Base-by-base conservation (phyloP, 2,888 invertebrate species). In the Geotrupes spiniger region DNA sequence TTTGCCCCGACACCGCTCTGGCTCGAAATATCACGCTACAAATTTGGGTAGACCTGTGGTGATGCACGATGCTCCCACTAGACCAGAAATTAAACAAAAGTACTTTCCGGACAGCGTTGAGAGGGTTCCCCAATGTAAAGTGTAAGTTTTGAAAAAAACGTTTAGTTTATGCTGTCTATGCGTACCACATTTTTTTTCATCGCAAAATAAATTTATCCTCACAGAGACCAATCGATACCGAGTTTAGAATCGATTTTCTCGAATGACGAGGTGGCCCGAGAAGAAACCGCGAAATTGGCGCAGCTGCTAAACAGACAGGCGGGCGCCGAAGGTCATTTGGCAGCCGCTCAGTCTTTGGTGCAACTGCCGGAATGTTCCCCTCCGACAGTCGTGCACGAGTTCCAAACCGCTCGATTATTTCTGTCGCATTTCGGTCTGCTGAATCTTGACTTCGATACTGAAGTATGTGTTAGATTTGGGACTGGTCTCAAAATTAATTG, bases 351-450 rank as follows among this genome's bases (percentile, higher is more conserved):
- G 38, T 52, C 63, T 1, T 50, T 55, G n/a, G 48, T 76, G 2
- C 77, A 84, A 75, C 74, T 78, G 0, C 84, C 85, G 8, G 92
- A 92, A 66, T 89, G 89, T 58, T 74, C 80, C 0, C 87, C 92
- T 1, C 92, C 91, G 0, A 78, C 84, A 2, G 85, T 89, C 2
- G 90, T 90, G 59, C 88, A 92, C 46, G 94, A 95, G 69, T 97
- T 96, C 68, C 95, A 97, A 75, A 95, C 97, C 0, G 92, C 97
- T 1, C 80, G 98, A 40, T 76, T 98, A 16, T 94, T 99, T 70
- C 76, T 99, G 11, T 94, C 96, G 2, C 95, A 98, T 73, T 94
- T 98, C 72, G 98, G 98, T 1, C 89, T 96, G 63, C 75, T 98
- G 11, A 83, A 85, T 28, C 78, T 84, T 29, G 77, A 77, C 51